These are phyloP conservation scores for Chymomyza costata DNA, from an alignment of 1,140 invertebrate species.

Conservation along the genomic window DNA sequence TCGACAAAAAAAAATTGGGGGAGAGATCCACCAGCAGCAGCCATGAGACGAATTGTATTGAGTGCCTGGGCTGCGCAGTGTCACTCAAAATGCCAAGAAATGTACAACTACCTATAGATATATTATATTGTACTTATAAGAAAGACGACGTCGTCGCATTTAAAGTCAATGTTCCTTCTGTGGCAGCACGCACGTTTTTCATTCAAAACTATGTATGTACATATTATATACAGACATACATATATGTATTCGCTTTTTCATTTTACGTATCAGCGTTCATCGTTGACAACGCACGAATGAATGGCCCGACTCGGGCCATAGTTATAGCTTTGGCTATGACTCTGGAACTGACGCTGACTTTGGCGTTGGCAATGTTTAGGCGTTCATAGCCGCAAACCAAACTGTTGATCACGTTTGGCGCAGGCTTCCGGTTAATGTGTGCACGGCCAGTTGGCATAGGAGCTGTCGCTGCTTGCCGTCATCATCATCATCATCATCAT, in stretches of 20 bases:
- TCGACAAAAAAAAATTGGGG: slow-evolving; percentile 8
- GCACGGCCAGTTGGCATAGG: slow-evolving; percentile 30
- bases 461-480: slow-evolving; percentile 20
- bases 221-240: slow-evolving; percentile 24
- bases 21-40: neutral
- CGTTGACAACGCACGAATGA: slow-evolving; percentile 70
- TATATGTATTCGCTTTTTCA: slow-evolving; percentile 26
- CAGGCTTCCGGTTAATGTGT: slow-evolving; percentile 73
- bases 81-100: slow-evolving; percentile 70
- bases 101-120: slow-evolving; percentile 39
- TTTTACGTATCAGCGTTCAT: slow-evolving; percentile 69
- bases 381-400: slow-evolving; percentile 61
- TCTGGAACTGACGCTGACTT: slow-evolving; percentile 7
- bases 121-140: slow-evolving; percentile 3
- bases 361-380: neutral
- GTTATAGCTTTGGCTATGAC: neutral
- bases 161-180: slow-evolving; percentile 74
- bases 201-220: slow-evolving; percentile 62
- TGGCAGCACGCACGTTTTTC: slow-evolving; percentile 73
- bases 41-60: slow-evolving; percentile 64
- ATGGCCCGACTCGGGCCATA: slow-evolving; percentile 45
- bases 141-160: slow-evolving; percentile 17
- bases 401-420: slow-evolving; percentile 74
- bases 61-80: slow-evolving; percentile 28
- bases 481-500: too few species aligned